Conservation (phyloP, 2,797 vertebrate species). For the Neosilurus hyrtlii region DNA sequence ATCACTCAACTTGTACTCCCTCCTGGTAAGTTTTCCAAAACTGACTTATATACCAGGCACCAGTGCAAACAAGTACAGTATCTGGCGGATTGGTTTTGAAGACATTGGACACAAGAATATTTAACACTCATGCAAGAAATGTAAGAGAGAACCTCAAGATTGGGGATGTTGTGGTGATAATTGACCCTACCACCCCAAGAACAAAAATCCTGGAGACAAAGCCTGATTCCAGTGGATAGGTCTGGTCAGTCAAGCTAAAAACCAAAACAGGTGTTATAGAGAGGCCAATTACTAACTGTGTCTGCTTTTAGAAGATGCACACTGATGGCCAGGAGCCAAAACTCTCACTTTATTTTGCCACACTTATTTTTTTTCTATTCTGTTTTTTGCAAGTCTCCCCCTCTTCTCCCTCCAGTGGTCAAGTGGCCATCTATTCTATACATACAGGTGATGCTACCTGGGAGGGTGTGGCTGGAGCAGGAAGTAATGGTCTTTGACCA, state of each 20-base stretch:
- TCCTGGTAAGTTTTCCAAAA: slow-evolving; percentile 29
- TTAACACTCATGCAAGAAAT: not conserved
- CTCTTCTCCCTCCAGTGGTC: too few species aligned
- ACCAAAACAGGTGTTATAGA: not conserved
- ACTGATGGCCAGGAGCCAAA: not conserved
- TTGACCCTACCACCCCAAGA: not conserved
- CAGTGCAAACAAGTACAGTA: slow-evolving; percentile 41
- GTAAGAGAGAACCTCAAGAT: slow-evolving; percentile 13
- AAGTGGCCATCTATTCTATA: too few species aligned
- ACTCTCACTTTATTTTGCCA: too few species aligned
- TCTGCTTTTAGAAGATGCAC: not conserved
- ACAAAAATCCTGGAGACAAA: slow-evolving; percentile 21
- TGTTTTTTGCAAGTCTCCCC: too few species aligned
- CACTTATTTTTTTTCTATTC: too few species aligned
- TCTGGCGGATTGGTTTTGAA: slow-evolving; percentile 27
- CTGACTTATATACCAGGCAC: slow-evolving; percentile 24
- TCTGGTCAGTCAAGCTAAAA: slow-evolving; percentile 2
- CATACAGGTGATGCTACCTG: too few species aligned
- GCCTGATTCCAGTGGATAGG: not conserved
- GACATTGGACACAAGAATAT: slow-evolving; percentile 6
- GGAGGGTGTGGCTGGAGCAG: too few species aligned
- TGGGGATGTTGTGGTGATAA: not conserved
- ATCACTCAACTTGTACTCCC: slow-evolving; percentile 14
- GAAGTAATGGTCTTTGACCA: too few species aligned
- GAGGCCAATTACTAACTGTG: too few species aligned